Conservation (phyloP, 2,888 invertebrate species). For the Tetramorium bicarinatum region DNA sequence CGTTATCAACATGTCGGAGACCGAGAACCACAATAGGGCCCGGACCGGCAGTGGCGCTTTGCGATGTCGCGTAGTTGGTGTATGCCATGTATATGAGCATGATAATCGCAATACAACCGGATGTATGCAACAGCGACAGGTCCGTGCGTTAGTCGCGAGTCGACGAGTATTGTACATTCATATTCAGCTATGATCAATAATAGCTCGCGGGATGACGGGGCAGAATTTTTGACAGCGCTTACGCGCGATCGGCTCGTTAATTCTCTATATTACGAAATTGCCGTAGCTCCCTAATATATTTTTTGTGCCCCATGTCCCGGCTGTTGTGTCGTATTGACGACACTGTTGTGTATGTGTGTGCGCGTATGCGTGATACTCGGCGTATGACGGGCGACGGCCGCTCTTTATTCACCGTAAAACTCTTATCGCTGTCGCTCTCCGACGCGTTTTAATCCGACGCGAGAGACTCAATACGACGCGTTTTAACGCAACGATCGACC, state of each 20-base stretch:
- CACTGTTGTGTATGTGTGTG: not conserved
- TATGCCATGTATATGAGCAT: slow-evolving; percentile 66
- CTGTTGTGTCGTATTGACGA: slow-evolving; percentile 4
- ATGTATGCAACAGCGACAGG: slow-evolving; percentile 73
- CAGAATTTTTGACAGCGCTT: slow-evolving; percentile 63
- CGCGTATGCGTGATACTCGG: slow-evolving; percentile 9
- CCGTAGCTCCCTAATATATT: not conserved
- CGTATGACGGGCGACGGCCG: slow-evolving; percentile 13
- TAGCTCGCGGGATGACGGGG: slow-evolving; percentile 62
- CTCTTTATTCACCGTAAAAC: slow-evolving; percentile 49
- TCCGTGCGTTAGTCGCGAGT: slow-evolving; percentile 68
- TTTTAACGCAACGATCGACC: slow-evolving; percentile 34
- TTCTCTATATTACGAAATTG: slow-evolving; percentile 21
- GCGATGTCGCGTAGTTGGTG: slow-evolving; percentile 57
- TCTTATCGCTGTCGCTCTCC: slow-evolving; percentile 45
- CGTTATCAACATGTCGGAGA: slow-evolving; percentile 71
- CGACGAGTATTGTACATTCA: slow-evolving; percentile 61
- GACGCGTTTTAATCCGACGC: slow-evolving; percentile 29
- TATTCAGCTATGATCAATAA: slow-evolving; percentile 68
- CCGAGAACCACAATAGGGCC: slow-evolving; percentile 68
- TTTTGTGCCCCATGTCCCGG: slow-evolving; percentile 5
- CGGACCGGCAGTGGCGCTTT: slow-evolving; percentile 61
- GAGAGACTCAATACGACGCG: slow-evolving; percentile 35
- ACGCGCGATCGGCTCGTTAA: slow-evolving; percentile 37
- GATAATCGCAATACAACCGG: slow-evolving; percentile 77